A percentile compares a stretch with the other conserved stretches of the same genome.
These are phyloP conservation scores for Tridacna gigas DNA, from an alignment of 2,888 invertebrate genomes.

Conservation along the genomic window DNA sequence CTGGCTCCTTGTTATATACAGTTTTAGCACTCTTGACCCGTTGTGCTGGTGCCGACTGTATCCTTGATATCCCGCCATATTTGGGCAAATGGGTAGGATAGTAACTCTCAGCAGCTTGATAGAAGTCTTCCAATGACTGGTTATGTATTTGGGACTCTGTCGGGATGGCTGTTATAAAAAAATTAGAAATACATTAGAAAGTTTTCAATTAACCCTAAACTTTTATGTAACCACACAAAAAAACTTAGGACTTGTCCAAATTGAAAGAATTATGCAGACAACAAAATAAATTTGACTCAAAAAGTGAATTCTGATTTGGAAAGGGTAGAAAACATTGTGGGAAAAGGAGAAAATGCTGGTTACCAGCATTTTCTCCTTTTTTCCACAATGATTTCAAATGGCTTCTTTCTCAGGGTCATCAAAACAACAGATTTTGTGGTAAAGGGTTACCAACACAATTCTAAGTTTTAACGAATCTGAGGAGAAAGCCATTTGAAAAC, in stretches of 20 bases:
- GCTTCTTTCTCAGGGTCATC: too few species aligned
- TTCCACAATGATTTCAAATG: too few species aligned
- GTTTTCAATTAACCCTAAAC: too few species aligned
- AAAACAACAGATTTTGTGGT: too few species aligned
- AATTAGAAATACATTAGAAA: too few species aligned
- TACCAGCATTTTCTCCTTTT: not conserved
- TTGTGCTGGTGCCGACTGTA: slow-evolving; percentile 62
- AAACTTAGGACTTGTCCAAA: not conserved
- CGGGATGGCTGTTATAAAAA: slow-evolving; percentile 32
- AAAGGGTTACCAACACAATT: too few species aligned
- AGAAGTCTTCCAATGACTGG: slow-evolving; percentile 79
- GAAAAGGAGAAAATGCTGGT: slow-evolving; percentile 1
- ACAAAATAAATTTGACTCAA: not conserved
- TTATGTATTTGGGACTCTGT: slow-evolving; percentile 61
- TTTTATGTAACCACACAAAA: not conserved
- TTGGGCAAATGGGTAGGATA: slow-evolving; percentile 72
- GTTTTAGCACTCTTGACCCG: slow-evolving; percentile 49
- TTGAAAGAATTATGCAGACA: not conserved
- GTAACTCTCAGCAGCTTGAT: slow-evolving; percentile 74
- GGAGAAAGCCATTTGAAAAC: too few species aligned
- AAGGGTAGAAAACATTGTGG: not conserved
- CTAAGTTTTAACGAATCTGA: too few species aligned
- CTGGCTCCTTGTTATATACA: slow-evolving; percentile 5
- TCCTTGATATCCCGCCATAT: slow-evolving; percentile 59
- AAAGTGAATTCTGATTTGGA: not conserved